Percentiles rank a stretch among this genome's conserved stretches.
Evolutionary conservation across 2,113 vertebrate genomes (phyloP).

Genomic region (Caracal caracal): DNA sequence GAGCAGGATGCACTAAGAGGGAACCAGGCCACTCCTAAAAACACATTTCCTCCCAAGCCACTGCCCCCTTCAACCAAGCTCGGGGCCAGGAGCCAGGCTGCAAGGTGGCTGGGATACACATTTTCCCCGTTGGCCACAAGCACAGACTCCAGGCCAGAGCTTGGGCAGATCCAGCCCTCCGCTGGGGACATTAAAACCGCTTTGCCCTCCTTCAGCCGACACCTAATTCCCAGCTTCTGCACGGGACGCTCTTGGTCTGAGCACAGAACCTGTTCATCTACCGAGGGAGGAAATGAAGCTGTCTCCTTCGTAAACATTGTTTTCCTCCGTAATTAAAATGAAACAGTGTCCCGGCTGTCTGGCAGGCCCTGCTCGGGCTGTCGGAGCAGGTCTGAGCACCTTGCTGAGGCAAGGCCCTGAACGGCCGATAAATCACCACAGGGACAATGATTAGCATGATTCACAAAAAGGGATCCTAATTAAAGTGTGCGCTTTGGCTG

Average conservation of each 20-base stretch:
- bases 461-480: background rate
- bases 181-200: accelerated
- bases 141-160: no score
- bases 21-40: background rate
- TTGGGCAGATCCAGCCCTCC: background rate
- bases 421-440: background rate
- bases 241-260: accelerated
- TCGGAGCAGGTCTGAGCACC: background rate
- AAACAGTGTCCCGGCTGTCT: background rate
- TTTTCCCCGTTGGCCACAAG: background rate
- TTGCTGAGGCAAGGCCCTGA: accelerated
- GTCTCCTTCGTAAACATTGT: background rate
- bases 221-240: no score
- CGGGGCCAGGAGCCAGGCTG: background rate
- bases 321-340: background rate
- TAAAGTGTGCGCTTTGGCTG: background rate
- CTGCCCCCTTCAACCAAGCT: accelerated
- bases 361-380: background rate
- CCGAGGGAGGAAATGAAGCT: background rate
- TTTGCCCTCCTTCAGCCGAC: accelerated
- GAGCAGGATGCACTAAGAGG: accelerated
- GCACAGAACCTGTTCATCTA: background rate
- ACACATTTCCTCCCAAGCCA: background rate
- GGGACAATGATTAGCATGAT: background rate
- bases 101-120: accelerated